Evolutionary conservation across 2,888 invertebrate genomes (phyloP).

Genomic region (Eupsilia transversa): DNA sequence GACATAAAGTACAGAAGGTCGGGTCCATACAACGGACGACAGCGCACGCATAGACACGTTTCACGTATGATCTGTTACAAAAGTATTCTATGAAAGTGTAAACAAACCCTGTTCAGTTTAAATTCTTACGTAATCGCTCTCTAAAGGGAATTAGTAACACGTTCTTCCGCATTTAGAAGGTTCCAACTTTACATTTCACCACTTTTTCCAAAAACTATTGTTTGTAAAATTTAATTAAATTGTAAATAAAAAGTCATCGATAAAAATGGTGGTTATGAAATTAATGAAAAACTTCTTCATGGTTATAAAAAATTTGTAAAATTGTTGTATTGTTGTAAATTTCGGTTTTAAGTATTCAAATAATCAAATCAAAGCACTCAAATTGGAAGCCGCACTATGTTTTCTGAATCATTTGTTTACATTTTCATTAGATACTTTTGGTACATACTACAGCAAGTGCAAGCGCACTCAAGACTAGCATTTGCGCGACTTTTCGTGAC

Average conservation of each 20-base stretch:
- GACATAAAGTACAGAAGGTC: conserved; percentile 9
- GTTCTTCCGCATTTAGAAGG: background rate
- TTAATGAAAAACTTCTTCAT: too few relatives aligned
- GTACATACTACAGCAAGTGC: background rate
- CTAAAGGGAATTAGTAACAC: background rate
- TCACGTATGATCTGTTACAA: background rate
- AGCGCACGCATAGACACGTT: background rate
- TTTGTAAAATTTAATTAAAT: background rate
- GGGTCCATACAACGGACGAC: background rate
- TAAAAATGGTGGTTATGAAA: background rate
- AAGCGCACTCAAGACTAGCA: background rate
- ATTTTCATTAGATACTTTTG: background rate
- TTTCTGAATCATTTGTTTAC: background rate
- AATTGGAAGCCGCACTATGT: background rate
- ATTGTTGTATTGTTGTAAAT: too few relatives aligned
- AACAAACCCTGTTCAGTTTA: background rate
- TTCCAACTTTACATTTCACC: background rate
- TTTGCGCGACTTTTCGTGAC: too few relatives aligned
- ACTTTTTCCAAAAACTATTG: background rate
- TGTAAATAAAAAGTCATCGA: background rate
- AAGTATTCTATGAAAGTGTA: background rate
- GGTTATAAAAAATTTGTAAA: too few relatives aligned
- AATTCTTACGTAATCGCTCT: background rate
- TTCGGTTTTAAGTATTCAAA: background rate
- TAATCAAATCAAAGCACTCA: background rate